phyloP scores from a whole-genome alignment of 1,140 invertebrate species.

The Gryllus bimaculatus region DNA sequence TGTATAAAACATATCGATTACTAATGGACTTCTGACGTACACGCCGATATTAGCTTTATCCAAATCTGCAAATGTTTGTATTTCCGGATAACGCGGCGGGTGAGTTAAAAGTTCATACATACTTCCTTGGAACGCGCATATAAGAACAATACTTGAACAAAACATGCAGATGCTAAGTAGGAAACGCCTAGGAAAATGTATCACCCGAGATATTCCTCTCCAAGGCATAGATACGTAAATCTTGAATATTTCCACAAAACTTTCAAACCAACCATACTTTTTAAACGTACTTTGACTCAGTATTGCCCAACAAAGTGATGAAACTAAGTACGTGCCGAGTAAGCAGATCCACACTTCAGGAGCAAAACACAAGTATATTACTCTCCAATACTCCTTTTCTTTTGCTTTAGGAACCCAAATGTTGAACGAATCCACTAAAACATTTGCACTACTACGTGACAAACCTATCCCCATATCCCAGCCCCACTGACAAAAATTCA shows the following conservation, averaged over 20 bases:
- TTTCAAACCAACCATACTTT: neutral
- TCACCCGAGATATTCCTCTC: neutral
- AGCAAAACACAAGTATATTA: neutral
- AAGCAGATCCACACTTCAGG: neutral
- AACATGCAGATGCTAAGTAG: neutral
- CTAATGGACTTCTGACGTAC: too few species aligned
- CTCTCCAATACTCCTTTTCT: neutral
- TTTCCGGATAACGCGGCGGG: neutral
- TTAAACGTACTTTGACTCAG: neutral
- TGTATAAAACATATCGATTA: too few species aligned
- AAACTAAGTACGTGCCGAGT: neutral
- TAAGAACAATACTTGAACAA: neutral
- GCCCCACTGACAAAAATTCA: neutral
- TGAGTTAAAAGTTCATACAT: neutral
- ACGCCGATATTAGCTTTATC: too few species aligned
- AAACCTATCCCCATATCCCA: neutral
- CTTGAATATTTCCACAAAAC: neutral
- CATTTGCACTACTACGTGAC: neutral
- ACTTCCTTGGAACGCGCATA: neutral
- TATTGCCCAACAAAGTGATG: neutral
- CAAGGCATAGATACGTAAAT: neutral
- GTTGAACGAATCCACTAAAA: neutral
- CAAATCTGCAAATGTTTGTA: neutral
- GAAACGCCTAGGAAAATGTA: neutral
- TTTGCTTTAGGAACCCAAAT: neutral